Conservation (phyloP, 1,140 invertebrate genomes). For the Luehdorfia chinensis region DNA sequence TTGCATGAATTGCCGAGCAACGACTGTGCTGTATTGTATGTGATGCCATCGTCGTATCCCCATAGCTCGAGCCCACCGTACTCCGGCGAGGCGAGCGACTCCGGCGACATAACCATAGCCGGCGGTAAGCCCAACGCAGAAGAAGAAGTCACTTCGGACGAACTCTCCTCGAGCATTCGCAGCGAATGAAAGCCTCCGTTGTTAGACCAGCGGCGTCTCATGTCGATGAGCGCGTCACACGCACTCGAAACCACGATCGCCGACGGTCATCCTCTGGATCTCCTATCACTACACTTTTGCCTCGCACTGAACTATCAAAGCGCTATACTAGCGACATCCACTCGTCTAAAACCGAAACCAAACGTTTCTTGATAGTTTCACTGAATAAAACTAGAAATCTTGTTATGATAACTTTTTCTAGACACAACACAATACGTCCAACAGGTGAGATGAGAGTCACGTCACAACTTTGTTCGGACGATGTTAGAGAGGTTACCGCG, state of each 20-base stretch:
- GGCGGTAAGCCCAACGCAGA: constrained; percentile 78
- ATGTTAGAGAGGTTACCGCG: constrained; percentile 47
- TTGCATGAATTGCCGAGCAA: constrained; percentile 58
- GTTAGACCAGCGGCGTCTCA: constrained; percentile 84
- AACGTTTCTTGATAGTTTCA: constrained; percentile 47
- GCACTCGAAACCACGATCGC: constrained; percentile 48
- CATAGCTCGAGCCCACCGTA: constrained; percentile 89
- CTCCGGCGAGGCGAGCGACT: constrained; percentile 81
- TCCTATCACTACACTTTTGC: constrained; percentile 70
- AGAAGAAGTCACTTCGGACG: constrained; percentile 86
- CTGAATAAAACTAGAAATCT: constrained; percentile 41
- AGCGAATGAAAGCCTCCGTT: constrained; percentile 80
- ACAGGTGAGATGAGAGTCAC: constrained; percentile 48
- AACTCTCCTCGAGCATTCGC: constrained; percentile 83
- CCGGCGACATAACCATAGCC: constrained; percentile 83
- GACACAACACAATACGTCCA: constrained; percentile 51
- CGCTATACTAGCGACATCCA: constrained; percentile 52
- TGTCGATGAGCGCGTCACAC: constrained; percentile 72
- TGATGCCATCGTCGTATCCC: constrained; percentile 80
- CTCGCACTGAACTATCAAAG: constrained; percentile 64
- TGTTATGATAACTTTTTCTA: constrained; percentile 33
- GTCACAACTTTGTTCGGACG: constrained; percentile 39
- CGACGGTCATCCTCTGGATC: constrained; percentile 64
- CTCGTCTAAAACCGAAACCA: constrained; percentile 59
- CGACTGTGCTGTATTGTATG: constrained; percentile 52